Percentiles rank a stretch among this genome's conserved stretches.
These are phyloP conservation scores for Phocoena phocoena DNA, from an alignment of 2,113 vertebrate species.

Conservation along the genomic window DNA sequence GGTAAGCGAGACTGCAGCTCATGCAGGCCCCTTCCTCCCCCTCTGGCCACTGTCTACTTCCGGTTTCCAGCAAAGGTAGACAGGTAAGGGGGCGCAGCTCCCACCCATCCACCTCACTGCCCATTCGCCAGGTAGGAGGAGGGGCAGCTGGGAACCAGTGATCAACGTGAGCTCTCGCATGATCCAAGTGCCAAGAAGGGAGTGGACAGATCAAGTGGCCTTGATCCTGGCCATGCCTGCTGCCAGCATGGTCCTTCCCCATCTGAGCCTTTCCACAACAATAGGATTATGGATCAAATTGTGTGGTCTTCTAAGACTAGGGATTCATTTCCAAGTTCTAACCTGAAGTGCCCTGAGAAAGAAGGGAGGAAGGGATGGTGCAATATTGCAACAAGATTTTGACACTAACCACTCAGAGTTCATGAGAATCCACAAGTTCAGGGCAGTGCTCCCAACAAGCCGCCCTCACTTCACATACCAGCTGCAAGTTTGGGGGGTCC, in stretches of 20 bases:
- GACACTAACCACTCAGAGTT: rapidly evolving
- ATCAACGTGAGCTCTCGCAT: not conserved
- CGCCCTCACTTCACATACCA: not conserved
- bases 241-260: rapidly evolving
- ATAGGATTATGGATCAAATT: not conserved
- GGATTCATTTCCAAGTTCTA: not conserved
- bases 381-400: rapidly evolving
- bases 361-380: rapidly evolving
- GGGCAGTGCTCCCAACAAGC: rapidly evolving
- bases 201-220: not conserved
- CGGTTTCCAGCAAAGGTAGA: not conserved
- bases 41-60: not conserved
- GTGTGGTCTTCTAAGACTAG: not conserved
- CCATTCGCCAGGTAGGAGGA: no score
- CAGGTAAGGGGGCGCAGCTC: rapidly evolving
- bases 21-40: rapidly evolving
- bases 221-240: not conserved
- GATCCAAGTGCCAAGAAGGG: not conserved
- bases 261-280: not conserved
- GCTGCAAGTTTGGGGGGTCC: not conserved
- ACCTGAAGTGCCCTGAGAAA: not conserved
- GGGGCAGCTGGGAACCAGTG: not conserved
- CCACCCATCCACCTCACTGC: not conserved
- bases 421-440: rapidly evolving
- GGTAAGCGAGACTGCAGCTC: not conserved